These are phyloP conservation scores for Psittacula echo DNA, from an alignment of 2,797 vertebrate genomes.

Conservation along the genomic window DNA sequence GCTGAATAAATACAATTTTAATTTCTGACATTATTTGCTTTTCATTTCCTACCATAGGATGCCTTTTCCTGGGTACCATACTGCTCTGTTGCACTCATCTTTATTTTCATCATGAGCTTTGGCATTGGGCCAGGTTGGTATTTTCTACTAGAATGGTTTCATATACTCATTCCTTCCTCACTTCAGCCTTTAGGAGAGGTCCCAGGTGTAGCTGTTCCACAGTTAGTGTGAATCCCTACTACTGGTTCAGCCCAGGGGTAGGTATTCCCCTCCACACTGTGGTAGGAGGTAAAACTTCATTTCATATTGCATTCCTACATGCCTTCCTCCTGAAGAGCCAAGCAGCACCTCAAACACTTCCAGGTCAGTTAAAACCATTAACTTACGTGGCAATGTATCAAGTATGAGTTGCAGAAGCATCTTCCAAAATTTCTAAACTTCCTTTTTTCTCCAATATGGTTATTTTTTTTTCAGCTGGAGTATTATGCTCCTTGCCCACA, in stretches of 20 bases:
- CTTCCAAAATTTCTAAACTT: not conserved
- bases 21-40: not conserved
- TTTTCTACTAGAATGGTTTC: not conserved
- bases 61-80: slow-evolving; percentile 80
- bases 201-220: not conserved
- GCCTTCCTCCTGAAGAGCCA: not conserved
- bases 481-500: slow-evolving; percentile 72
- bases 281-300: not conserved
- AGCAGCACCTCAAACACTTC: not conserved
- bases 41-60: slow-evolving; percentile 68
- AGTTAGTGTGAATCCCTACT: not conserved
- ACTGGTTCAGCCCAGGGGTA: not conserved
- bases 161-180: not conserved
- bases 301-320: not conserved
- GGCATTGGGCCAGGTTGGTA: slow-evolving; percentile 84
- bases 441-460: not conserved
- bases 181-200: not conserved
- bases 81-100: slow-evolving; percentile 74
- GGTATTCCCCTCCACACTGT: not conserved
- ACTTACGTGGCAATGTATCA: not conserved
- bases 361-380: not conserved
- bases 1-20: not conserved
- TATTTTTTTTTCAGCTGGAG: slow-evolving; percentile 71
- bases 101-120: slow-evolving; percentile 81
- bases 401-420: not conserved